Base-by-base conservation (phyloP, 2,888 invertebrate genomes). In the Brachyptera risi region DNA sequence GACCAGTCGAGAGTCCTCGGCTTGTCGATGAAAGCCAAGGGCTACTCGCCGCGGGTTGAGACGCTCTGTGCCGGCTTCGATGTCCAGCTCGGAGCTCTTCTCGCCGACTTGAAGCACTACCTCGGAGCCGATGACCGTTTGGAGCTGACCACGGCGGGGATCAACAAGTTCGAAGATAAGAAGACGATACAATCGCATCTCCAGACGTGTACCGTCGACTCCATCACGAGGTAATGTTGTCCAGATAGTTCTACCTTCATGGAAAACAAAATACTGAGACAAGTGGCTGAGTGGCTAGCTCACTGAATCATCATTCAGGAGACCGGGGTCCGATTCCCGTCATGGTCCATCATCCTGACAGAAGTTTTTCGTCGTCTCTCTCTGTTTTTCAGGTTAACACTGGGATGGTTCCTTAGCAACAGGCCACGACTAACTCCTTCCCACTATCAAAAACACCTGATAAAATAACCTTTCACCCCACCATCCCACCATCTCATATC, bases 1-100 rank as follows among this genome's bases (percentile, higher is more conserved):
- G 5, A 21, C 35, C 31, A 15, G 4, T 11, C 44, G 2, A 44
- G 11, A 19, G 19, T 60, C 2, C 5, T 37, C 56, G 71, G 74
- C 3, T 71, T 90, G 73, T 77, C 86, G 0, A 87, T 90, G 79
- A 92, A 92, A 77, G 86, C 89, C 2, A 84, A 85, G 67, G 93
- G 93, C 0, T 90, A 85, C 73, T 88, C 90, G 0, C 83, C 83
- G 0, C 83, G 83, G 21, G 77, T 92, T 40, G 87, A 90, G 49
- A 82, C 83, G 69, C 79, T 91, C 1, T 90, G 89, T 67, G 75
- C 80, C 51, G 77, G 77, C 66, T 76, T 90, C 35, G 88, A 92
- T 68, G 71, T 73, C 1, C 83, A 81, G 66, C 74, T 88, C 44
- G 79, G 80, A 49, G 79, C 78, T 51, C 77, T 91, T 58, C 78